Percentiles rank a stretch among this genome's conserved stretches.
Evolutionary conservation across 1,140 invertebrate species (phyloP).

Genomic region (Atta colombica): DNA sequence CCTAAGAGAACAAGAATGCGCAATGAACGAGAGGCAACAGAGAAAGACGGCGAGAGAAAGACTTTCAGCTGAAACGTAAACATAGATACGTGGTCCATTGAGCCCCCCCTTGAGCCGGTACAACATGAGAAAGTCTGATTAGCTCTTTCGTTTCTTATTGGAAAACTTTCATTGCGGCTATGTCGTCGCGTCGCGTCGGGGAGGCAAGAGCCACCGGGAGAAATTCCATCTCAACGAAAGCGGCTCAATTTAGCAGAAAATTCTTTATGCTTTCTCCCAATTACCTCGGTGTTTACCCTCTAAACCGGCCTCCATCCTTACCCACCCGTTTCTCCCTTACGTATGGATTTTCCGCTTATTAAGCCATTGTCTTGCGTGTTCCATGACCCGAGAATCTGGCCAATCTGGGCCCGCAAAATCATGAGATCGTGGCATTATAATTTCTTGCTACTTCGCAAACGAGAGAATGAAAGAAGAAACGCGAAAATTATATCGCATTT

Average conservation of each 20-base stretch:
- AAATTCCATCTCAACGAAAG: slow-evolving; percentile 79
- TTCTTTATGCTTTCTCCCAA: slow-evolving; percentile 80
- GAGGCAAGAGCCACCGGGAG: slow-evolving; percentile 41
- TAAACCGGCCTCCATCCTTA: slow-evolving; percentile 52
- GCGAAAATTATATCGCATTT: background rate
- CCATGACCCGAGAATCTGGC: slow-evolving; percentile 43
- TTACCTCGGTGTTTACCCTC: slow-evolving; percentile 74
- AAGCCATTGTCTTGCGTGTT: slow-evolving; percentile 52
- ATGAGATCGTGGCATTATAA: slow-evolving; percentile 25
- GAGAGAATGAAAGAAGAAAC: background rate
- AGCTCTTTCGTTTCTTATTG: slow-evolving; percentile 80
- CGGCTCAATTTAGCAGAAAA: slow-evolving; percentile 82
- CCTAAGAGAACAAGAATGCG: slow-evolving; percentile 15
- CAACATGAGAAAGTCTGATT: slow-evolving; percentile 81
- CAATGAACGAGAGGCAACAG: background rate
- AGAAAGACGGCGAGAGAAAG: background rate
- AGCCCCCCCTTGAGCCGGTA: slow-evolving; percentile 68
- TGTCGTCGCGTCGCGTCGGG: slow-evolving; percentile 54
- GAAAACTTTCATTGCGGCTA: slow-evolving; percentile 76
- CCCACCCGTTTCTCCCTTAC: slow-evolving; percentile 11
- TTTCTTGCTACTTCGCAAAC: background rate
- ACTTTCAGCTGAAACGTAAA: slow-evolving; percentile 57
- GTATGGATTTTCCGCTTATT: slow-evolving; percentile 57
- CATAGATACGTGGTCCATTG: slow-evolving; percentile 77
- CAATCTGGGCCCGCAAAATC: slow-evolving; percentile 41